These are phyloP conservation scores for Ascidia mentula DNA, from an alignment of 23 tunicate species.

Conservation along the genomic window DNA sequence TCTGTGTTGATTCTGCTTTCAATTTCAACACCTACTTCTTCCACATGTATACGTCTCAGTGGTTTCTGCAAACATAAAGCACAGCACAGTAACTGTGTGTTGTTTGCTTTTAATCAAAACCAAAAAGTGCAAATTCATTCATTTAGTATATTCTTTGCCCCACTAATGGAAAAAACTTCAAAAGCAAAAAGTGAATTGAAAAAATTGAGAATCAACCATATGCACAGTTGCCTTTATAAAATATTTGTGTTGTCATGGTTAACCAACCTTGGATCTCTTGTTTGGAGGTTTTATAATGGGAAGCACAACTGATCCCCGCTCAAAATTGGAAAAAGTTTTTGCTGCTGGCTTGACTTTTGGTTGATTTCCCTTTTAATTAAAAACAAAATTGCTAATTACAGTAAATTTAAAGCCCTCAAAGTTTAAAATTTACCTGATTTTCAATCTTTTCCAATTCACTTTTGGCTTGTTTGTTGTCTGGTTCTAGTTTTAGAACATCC, in stretches of 20 bases:
- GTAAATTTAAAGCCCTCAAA: background rate
- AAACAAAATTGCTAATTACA: background rate
- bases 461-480: constrained; percentile 81
- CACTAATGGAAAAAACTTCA: no score
- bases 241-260: no score
- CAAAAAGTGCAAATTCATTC: no score
- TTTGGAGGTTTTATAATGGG: constrained; percentile 45
- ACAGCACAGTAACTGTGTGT: background rate
- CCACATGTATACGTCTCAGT: constrained; percentile 53
- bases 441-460: constrained; percentile 56
- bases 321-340: background rate
- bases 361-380: background rate
- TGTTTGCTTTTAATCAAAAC: no score
- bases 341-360: background rate
- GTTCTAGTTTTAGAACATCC: constrained; percentile 87
- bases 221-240: no score
- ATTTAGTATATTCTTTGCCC: no score
- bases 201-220: no score
- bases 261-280: constrained; percentile 34
- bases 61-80: constrained; percentile 51
- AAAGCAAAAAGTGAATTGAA: no score
- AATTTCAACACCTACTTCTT: constrained; percentile 49
- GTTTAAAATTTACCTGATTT: constrained; percentile 8
- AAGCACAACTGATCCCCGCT: background rate
- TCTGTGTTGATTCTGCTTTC: background rate